Conservation (phyloP, 2,113 vertebrate species). For the Acanthisitta chloris region DNA sequence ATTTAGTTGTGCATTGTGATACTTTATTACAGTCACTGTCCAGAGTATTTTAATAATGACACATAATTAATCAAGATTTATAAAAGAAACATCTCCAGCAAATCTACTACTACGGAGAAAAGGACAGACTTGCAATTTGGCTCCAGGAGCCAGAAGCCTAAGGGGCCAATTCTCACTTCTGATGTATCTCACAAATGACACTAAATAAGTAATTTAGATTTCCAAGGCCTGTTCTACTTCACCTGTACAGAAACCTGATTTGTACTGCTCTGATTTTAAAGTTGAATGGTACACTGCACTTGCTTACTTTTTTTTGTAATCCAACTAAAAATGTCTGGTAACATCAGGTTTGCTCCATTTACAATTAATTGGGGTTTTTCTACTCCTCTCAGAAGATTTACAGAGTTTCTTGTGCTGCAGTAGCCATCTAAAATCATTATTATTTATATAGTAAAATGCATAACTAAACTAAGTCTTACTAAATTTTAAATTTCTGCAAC, state of each 20-base stretch:
- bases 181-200: neutral
- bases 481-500: constrained; percentile 10
- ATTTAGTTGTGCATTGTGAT: neutral
- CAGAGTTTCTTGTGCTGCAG: neutral
- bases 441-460: neutral
- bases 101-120: neutral
- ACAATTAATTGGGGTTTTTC: neutral
- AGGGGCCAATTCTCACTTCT: neutral
- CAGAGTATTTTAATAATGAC: neutral
- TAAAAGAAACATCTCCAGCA: neutral
- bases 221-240: neutral
- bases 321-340: neutral
- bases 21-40: neutral
- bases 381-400: neutral
- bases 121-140: neutral
- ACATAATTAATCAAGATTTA: neutral
- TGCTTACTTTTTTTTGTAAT: neutral
- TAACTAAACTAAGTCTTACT: neutral
- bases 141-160: neutral
- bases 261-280: neutral
- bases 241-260: neutral
- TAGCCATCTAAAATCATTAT: neutral
- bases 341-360: neutral
- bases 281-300: neutral
- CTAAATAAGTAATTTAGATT: neutral